A percentile compares a stretch with the other conserved stretches of the same genome.
Evolutionary conservation across 37 sponge, comb jelly and placozoan genomes (phyloP).

Genomic region (Theonella swinhoei): DNA sequence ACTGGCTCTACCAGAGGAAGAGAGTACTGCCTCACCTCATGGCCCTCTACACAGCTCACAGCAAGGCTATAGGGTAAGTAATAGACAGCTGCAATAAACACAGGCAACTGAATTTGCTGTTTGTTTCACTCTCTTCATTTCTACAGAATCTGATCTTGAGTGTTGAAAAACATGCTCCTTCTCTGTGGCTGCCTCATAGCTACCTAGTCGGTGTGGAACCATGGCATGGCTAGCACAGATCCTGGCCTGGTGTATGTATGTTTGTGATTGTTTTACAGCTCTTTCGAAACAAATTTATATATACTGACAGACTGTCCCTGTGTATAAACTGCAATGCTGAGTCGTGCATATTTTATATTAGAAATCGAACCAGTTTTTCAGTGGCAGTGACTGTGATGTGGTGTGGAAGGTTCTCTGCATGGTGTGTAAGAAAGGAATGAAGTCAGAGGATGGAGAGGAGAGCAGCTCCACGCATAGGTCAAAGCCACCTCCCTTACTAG

Average conservation of each 20-base stretch:
- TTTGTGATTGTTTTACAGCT: too few species aligned
- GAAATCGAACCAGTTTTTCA: too few species aligned
- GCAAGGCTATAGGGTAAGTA: not conserved
- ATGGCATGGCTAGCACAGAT: slow-evolving; percentile 10
- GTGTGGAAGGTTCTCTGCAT: not conserved
- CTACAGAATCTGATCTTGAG: slow-evolving; percentile 4
- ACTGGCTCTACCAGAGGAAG: slow-evolving; percentile 42
- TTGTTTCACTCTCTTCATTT: too few species aligned
- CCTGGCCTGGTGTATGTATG: not conserved
- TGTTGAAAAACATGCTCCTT: not conserved
- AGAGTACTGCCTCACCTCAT: slow-evolving; percentile 31
- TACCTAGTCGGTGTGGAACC: slow-evolving; percentile 1
- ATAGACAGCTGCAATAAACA: too few species aligned
- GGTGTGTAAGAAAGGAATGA: not conserved
- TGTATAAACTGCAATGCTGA: too few species aligned
- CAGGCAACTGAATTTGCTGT: too few species aligned
- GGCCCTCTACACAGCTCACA: slow-evolving; percentile 15
- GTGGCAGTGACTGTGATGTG: not conserved
- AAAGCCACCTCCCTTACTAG: slow-evolving; percentile 14
- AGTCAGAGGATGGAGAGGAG: not conserved
- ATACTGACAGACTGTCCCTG: too few species aligned
- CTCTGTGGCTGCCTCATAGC: slow-evolving; percentile 4
- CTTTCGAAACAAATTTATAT: too few species aligned
- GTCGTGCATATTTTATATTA: too few species aligned
- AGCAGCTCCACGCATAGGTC: not conserved